Base-by-base conservation (phyloP, 2,888 invertebrate genomes). In the Ferdinandea cuprea region DNA sequence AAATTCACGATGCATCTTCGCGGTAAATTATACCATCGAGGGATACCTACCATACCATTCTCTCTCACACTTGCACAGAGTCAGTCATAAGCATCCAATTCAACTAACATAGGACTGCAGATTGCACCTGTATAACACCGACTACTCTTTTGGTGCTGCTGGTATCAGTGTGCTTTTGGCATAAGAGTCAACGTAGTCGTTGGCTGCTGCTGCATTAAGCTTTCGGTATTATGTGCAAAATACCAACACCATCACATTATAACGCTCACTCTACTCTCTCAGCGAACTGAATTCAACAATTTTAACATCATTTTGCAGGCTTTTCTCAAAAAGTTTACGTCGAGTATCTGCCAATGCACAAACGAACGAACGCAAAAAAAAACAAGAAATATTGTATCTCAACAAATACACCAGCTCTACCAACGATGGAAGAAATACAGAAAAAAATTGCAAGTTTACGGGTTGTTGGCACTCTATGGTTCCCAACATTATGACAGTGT, bases 401-500 rank as follows among this genome's bases (percentile, higher is more conserved):
- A 83, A 73, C 83, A 83, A 77, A 77, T 17, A 83, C 77, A 83
- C 77, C 72, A 83, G 72, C 61, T 40, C 68, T 44, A 73, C 63
- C 72, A 76, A 52, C 48, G 59, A 73, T 73, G 68, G 63, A 79
- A 63, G 46, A 56, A 84, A 73, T 40, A 72, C 66, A 50, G 61
- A 68, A 81, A 77, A 77, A 78, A 72, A 65, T 63, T 79, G 79
- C 84, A 84, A 84, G 79, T 84, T 74, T 84, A 84, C 79, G 79
- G 84, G 84, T 84, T 84, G 79, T 84, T 84, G 74, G 84, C 73
- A 84, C 74, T 79, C 79, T 79, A 69, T 79, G 84, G 69, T 79
- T 79, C 79, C 84, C 73, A 79, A 84, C 78, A 83, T 73, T 79
- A 74, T 79, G 79, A 73, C 84, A 84, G 84, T 84, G 79, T 84